Evolutionary conservation across 2,113 vertebrate species (phyloP).

Genomic region (Rhipidura dahli): DNA sequence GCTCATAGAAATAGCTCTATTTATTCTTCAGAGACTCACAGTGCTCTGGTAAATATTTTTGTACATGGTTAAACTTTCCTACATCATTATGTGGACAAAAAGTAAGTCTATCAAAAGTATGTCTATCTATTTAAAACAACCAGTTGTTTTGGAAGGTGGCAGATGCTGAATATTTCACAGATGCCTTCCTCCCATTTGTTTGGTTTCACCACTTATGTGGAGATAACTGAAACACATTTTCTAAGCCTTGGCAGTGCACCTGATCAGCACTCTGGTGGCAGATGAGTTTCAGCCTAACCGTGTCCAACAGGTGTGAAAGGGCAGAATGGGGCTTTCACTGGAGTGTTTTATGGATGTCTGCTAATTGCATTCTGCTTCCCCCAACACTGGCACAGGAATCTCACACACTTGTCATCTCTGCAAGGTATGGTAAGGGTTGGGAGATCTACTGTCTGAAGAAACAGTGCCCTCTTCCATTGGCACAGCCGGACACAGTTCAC

Average conservation of each 20-base stretch:
- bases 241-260: background rate
- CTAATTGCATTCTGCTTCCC: constrained; percentile 42
- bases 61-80: constrained; percentile 44
- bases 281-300: background rate
- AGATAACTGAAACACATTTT: constrained; percentile 18
- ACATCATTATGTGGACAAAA: constrained; percentile 37
- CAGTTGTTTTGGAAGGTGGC: constrained; percentile 46
- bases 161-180: constrained; percentile 54
- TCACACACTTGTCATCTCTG: background rate
- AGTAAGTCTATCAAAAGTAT: constrained; percentile 37
- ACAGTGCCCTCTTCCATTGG: background rate
- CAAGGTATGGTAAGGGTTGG: background rate
- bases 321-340: background rate
- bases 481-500: background rate
- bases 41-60: constrained; percentile 53
- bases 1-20: background rate
- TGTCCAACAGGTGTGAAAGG: constrained; percentile 26
- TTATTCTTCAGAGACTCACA: background rate
- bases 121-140: constrained; percentile 40
- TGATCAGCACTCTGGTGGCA: constrained; percentile 31
- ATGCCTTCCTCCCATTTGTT: background rate
- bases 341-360: background rate
- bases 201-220: background rate
- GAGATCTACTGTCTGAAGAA: background rate
- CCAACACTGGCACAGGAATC: background rate